Evolutionary conservation across 2,113 vertebrate genomes (phyloP).

Genomic region (Apteryx owenii): DNA sequence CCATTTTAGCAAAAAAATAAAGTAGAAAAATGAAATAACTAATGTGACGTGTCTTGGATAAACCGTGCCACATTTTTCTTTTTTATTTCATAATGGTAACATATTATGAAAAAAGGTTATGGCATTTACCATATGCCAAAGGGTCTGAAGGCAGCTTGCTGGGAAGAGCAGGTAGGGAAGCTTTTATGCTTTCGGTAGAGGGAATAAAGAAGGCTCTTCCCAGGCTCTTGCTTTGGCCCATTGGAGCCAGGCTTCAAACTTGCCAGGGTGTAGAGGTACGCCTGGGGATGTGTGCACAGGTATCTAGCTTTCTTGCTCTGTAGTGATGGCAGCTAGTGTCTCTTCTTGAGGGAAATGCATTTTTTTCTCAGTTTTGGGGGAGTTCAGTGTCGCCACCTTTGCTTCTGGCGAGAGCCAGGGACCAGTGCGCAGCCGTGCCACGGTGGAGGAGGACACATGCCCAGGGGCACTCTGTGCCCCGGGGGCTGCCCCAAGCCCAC

Average conservation of each 20-base stretch:
- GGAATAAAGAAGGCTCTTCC: background rate
- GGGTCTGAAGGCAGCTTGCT: background rate
- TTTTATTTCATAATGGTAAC: background rate
- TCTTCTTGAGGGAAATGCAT: too few relatives aligned
- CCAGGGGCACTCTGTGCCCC: too few relatives aligned
- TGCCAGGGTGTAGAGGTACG: too few relatives aligned
- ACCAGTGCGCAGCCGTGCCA: fast-evolving
- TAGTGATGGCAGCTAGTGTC: too few relatives aligned
- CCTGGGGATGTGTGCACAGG: too few relatives aligned
- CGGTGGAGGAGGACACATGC: too few relatives aligned
- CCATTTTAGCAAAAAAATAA: background rate
- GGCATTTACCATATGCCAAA: background rate
- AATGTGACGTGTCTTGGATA: background rate
- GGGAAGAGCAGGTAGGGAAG: background rate
- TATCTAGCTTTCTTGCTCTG: too few relatives aligned
- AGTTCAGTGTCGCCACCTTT: too few relatives aligned
- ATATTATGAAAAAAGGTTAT: background rate
- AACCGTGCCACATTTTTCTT: background rate
- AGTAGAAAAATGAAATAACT: background rate
- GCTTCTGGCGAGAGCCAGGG: too few relatives aligned
- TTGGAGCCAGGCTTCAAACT: background rate
- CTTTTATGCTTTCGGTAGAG: background rate
- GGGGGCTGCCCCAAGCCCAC: too few relatives aligned
- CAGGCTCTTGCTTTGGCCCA: background rate
- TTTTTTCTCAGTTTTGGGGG: too few relatives aligned